Conservation (phyloP, 2,888 invertebrate species). For the Tachystola acroxantha region DNA sequence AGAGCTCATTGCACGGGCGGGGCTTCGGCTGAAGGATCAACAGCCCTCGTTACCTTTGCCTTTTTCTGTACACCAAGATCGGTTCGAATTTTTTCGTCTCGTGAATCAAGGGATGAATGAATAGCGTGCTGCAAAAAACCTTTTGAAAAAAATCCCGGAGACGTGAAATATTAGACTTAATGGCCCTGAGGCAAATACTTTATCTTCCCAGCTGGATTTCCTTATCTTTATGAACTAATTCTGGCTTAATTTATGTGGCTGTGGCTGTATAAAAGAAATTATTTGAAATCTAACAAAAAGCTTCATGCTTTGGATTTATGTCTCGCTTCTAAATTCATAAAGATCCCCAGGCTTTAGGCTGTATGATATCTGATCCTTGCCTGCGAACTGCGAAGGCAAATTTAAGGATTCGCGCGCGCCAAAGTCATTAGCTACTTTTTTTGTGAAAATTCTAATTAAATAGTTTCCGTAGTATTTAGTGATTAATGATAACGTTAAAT, state of each 20-base stretch:
- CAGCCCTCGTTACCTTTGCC: constrained; percentile 3
- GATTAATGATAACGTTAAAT: too few relatives aligned
- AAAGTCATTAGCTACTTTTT: too few relatives aligned
- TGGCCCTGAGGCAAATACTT: constrained; percentile 1
- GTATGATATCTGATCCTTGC: too few relatives aligned
- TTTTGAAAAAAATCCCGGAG: constrained; percentile 1
- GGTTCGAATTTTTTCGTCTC: neutral
- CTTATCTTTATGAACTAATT: constrained; percentile 4
- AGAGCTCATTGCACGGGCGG: constrained; percentile 11
- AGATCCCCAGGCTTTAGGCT: too few relatives aligned
- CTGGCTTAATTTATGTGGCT: constrained; percentile 5
- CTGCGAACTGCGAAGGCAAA: too few relatives aligned
- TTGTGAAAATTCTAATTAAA: too few relatives aligned
- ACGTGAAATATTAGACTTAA: constrained; percentile 5
- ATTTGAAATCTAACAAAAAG: neutral
- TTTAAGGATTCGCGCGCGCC: too few relatives aligned
- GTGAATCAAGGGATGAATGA: constrained; percentile 3
- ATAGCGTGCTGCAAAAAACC: neutral
- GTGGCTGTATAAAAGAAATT: neutral
- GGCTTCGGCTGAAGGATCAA: constrained; percentile 1
- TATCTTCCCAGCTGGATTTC: constrained; percentile 1
- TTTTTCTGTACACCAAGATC: neutral
- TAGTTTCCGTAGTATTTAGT: too few relatives aligned
- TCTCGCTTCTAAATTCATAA: neutral
- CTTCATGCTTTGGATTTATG: neutral